Base-by-base conservation (phyloP, 2,797 vertebrate genomes). In the Semaprochilodus insignis region DNA sequence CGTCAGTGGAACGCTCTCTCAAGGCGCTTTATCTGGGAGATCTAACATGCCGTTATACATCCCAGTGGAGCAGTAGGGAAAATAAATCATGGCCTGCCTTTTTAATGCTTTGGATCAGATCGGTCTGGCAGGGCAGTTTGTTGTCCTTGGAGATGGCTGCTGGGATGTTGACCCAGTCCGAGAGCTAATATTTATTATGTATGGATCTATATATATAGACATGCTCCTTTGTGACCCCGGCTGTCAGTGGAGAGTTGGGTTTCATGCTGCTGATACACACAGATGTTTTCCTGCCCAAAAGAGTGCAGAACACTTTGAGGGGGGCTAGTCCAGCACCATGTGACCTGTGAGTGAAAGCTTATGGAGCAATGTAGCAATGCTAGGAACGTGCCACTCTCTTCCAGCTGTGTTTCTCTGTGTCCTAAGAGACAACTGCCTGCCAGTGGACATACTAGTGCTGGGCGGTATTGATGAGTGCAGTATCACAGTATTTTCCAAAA, bases 121-220 rank as follows among this genome's bases (percentile, higher is more conserved):
- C 85, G 70, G 66, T 59, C 77, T 54, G 27, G 65, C 51, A 78
- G 77, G 73, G 23, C 59, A 71, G 80, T 31, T 76, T 27, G 27
- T 75, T 76, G 72, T 87, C 90, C 88, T 91, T 91, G 84, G 87
- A 88, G 19, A 66, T 78, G 80, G 77, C 74, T 84, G 81, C 80
- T 86, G 81, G 17, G 73, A 75, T 86, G 79, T 78, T 70, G 83
- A 85, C 77, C 80, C 81, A 77, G 44, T 73, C 74, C 62, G 55
- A 40, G 70, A 67, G 80, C 78, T 86, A 77, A 83, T 88, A 90
- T 91, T 93, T 91, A 90, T 90, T 85, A 87, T 88, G 36, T 77
- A 83, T 83, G 63, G 85, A 70, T 87, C 87, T 90, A 87, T 90
- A 87, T 87, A 89, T 89, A 88, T 80, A 81, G 62, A 21, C 5